Evolutionary conservation across 2,888 invertebrate genomes (phyloP).

Genomic region (Campoplex nolae): DNA sequence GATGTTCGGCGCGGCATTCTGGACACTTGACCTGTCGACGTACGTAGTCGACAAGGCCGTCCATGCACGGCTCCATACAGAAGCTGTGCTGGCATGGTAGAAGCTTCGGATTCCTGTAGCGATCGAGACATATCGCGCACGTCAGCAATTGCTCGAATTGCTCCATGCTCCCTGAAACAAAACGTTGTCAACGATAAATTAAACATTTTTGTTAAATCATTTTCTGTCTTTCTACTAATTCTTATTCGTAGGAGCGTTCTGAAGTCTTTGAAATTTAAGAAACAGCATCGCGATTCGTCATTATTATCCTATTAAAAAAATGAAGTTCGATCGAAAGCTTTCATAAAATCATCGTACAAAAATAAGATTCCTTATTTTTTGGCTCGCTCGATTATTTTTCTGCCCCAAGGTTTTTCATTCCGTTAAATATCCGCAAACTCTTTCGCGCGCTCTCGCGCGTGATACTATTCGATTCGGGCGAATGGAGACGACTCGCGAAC

Average conservation of each 20-base stretch:
- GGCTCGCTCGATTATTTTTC: slow-evolving; percentile 15
- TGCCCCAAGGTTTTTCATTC: slow-evolving; percentile 29
- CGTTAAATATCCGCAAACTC: slow-evolving; percentile 38
- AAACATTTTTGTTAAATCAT: slow-evolving; percentile 1
- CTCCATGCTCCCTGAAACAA: slow-evolving; percentile 89
- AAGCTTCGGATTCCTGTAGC: slow-evolving; percentile 98
- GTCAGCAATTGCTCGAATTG: slow-evolving; percentile 98
- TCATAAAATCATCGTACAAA: slow-evolving; percentile 34
- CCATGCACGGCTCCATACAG: slow-evolving; percentile 99
- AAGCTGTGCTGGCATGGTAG: slow-evolving; percentile 99
- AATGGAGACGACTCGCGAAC: neutral
- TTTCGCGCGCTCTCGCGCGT: neutral
- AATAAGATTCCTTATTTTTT: slow-evolving; percentile 34
- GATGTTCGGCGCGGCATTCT: slow-evolving; percentile 98
- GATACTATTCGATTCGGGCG: neutral
- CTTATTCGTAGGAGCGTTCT: no score
- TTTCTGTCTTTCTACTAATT: neutral
- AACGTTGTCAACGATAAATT: slow-evolving; percentile 39
- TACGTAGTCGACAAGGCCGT: slow-evolving; percentile 97
- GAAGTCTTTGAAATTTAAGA: neutral
- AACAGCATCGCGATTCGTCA: neutral
- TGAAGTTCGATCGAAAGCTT: neutral
- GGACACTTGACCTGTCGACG: slow-evolving; percentile 98
- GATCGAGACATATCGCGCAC: slow-evolving; percentile 99
- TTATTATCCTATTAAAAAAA: neutral